phyloP scores from a whole-genome alignment of 1,140 invertebrate species.

The Riptortus pedestris region DNA sequence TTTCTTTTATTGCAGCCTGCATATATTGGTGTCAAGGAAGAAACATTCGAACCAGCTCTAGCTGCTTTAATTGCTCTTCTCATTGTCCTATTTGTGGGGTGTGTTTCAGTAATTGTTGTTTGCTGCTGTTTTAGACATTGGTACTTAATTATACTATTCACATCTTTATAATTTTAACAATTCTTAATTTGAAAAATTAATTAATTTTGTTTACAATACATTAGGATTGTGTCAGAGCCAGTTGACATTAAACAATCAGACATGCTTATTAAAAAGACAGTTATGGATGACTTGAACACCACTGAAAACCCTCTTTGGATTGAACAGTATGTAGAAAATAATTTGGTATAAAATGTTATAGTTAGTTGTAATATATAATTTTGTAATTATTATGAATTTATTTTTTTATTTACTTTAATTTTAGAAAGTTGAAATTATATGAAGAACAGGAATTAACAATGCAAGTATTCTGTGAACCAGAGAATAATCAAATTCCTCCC shows the following conservation, averaged over 20 bases:
- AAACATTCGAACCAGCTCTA: constrained; percentile 73
- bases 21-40: constrained; percentile 41
- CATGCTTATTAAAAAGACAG: constrained; percentile 67
- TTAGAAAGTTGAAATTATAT: constrained; percentile 73
- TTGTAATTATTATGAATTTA: background rate
- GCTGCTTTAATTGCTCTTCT: constrained; percentile 74
- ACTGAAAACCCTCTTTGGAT: constrained; percentile 90
- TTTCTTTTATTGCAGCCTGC: constrained; percentile 39
- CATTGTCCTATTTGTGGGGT: constrained; percentile 74
- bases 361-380: background rate
- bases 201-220: constrained; percentile 20
- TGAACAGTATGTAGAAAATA: constrained; percentile 57
- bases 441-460: constrained; percentile 87
- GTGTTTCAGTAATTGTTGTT: constrained; percentile 74
- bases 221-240: constrained; percentile 54
- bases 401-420: no score
- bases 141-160: constrained; percentile 39
- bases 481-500: constrained; percentile 38
- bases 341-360: background rate
- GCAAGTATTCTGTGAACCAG: constrained; percentile 78
- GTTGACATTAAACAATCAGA: constrained; percentile 59
- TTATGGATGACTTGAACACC: constrained; percentile 72
- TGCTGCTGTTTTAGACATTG: constrained; percentile 82
- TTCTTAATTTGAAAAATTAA: background rate
- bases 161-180: background rate